These are phyloP conservation scores for Calycopis cecrops DNA, from an alignment of 1,140 invertebrate genomes.

Conservation along the genomic window DNA sequence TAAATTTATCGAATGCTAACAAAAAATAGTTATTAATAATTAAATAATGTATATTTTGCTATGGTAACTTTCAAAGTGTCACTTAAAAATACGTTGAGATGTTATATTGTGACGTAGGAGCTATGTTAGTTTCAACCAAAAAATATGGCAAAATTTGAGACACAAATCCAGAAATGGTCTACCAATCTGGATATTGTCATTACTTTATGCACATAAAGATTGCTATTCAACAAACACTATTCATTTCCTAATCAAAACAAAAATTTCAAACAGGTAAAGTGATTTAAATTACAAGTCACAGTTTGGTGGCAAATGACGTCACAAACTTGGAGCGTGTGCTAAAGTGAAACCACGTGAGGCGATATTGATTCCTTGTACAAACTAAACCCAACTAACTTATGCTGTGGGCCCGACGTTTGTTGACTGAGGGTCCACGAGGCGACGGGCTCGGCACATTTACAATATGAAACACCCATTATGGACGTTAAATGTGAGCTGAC, in stretches of 20 bases:
- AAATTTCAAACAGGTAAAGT: neutral
- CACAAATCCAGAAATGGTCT: too few relatives aligned
- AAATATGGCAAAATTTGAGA: too few relatives aligned
- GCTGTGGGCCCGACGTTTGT: constrained; percentile 23
- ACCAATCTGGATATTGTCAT: neutral
- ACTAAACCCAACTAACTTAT: constrained; percentile 25
- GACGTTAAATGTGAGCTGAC: too few relatives aligned
- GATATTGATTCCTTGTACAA: constrained; percentile 23
- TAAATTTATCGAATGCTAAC: too few relatives aligned
- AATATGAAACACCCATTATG: too few relatives aligned
- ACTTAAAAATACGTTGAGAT: constrained; percentile 28
- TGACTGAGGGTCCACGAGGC: constrained; percentile 18
- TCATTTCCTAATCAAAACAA: neutral
- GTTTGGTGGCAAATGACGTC: neutral
- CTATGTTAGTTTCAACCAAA: neutral
- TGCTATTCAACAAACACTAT: too few relatives aligned
- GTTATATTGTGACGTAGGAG: constrained; percentile 2
- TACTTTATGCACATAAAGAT: constrained; percentile 1
- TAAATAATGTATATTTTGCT: constrained; percentile 19
- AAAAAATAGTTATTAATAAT: neutral
- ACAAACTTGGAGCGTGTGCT: constrained; percentile 17
- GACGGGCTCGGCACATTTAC: constrained; percentile 23
- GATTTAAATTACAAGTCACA: neutral
- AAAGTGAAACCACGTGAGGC: constrained; percentile 19
- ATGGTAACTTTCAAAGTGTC: constrained; percentile 44